Evolutionary conservation across 1,140 invertebrate species (phyloP).

Genomic region (Drosophila subobscura): DNA sequence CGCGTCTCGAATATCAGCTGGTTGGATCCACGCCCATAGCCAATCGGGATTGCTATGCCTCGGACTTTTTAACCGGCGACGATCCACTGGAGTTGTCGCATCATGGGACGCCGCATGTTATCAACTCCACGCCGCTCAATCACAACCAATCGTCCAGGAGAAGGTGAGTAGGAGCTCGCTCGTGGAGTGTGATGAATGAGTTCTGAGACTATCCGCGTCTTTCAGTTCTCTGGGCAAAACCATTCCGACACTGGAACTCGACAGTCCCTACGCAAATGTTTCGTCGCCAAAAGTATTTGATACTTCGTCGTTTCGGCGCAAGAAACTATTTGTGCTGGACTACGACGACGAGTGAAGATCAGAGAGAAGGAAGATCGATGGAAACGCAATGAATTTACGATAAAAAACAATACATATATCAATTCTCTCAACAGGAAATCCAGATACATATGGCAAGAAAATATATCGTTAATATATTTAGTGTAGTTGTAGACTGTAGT

Average conservation of each 20-base stretch:
- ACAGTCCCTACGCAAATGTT: slow-evolving; percentile 23
- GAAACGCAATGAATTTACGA: slow-evolving; percentile 55
- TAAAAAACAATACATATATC: slow-evolving; percentile 46
- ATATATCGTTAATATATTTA: slow-evolving; percentile 70
- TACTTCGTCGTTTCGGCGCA: slow-evolving; percentile 65
- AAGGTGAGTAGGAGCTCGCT: slow-evolving; percentile 7
- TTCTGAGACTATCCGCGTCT: background rate
- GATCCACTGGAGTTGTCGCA: slow-evolving; percentile 60
- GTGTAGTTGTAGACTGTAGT: slow-evolving; percentile 49
- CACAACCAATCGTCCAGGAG: slow-evolving; percentile 45
- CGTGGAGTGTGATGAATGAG: too few species aligned
- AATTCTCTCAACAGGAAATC: slow-evolving; percentile 42
- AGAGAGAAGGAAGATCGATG: background rate
- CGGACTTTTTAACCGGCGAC: slow-evolving; percentile 59
- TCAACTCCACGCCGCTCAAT: slow-evolving; percentile 77
- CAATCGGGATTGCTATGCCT: slow-evolving; percentile 59
- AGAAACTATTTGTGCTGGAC: slow-evolving; percentile 66
- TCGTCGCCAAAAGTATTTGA: slow-evolving; percentile 63
- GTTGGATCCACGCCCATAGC: slow-evolving; percentile 68
- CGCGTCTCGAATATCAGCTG: slow-evolving; percentile 51
- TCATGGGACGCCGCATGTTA: slow-evolving; percentile 59
- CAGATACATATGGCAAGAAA: slow-evolving; percentile 69
- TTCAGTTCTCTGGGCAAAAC: slow-evolving; percentile 37
- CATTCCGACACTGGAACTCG: slow-evolving; percentile 6
- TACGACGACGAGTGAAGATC: slow-evolving; percentile 53